Base-by-base conservation (phyloP, 1,140 invertebrate species). In the Caenorhabditis brenneri region DNA sequence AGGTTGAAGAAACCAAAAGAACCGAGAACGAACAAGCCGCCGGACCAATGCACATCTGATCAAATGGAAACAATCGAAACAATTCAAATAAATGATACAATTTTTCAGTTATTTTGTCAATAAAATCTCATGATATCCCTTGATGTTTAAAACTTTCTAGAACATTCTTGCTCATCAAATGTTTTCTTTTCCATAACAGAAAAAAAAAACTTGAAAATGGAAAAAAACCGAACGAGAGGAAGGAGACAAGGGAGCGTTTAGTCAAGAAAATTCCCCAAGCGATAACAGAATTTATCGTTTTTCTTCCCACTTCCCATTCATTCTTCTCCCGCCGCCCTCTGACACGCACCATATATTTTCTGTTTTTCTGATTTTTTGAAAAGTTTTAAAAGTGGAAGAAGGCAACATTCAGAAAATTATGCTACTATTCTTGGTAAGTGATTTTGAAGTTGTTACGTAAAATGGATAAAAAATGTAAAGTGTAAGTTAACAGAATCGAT, bases 211-310 rank as follows among this genome's bases (percentile, higher is more conserved):
- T n/a, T n/a, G 9, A 12, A 27, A 58, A 7, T 46, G 10, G 10
- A n/a, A 51, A 51, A 55, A 55, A 55, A 55, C 22, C 3, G 53
- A 55, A 65, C 58, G 36, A 65, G 58, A 6, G 22, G 19, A 51
- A n/a, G 58, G 58, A 9, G 58, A 65, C 29, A 36, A 22, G 22
- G 29, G 65, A 39, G n/a, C 33, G 65, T 31, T 42, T 46, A 42
- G 27, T 74, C 36, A 74, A 22, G 16, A 74, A 74, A 42, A 74
- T 74, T 74, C 58, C 36, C 65, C 16, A 74, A 74, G 65, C 65
- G 65, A 74, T 74, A 42, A 74, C 33, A 74, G 42, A 42, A 74
- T 74, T 39, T 74, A 74, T 74, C 65, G 65, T 33, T 74, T 74
- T 46, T 42, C n/a, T 46, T 46, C 12, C 22, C 29, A 10, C 7